Evolutionary conservation across 1,140 invertebrate genomes (phyloP).

Genomic region (Neodiprion virginianus): DNA sequence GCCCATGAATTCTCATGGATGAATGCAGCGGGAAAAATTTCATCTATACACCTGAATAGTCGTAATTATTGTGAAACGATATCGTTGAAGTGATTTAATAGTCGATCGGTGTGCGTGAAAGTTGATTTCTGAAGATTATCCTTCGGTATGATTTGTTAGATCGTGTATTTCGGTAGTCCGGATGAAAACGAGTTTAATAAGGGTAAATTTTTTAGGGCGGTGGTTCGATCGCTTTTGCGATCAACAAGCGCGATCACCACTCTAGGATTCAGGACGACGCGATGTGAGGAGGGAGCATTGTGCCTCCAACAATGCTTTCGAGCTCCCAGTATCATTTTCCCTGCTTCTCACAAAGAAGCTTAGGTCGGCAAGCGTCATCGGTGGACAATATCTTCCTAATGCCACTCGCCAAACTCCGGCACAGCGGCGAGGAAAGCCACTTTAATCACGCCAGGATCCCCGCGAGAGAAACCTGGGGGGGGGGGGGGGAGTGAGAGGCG

Average conservation of each 20-base stretch:
- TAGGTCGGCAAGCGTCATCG: slow-evolving; percentile 10
- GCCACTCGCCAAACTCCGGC: neutral
- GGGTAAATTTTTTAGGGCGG: slow-evolving; percentile 34
- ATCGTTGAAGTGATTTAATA: too few relatives aligned
- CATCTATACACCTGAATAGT: too few relatives aligned
- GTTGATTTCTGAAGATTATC: too few relatives aligned
- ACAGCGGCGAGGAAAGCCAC: neutral
- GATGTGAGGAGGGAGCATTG: slow-evolving; percentile 20
- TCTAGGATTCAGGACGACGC: neutral
- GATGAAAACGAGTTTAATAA: slow-evolving; percentile 34
- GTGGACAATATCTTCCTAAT: slow-evolving; percentile 19
- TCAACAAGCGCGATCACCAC: slow-evolving; percentile 20
- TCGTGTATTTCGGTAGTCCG: too few relatives aligned
- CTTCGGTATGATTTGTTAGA: too few relatives aligned
- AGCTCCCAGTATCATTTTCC: slow-evolving; percentile 21
- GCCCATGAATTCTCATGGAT: neutral
- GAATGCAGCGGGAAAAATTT: neutral
- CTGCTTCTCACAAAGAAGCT: slow-evolving; percentile 20
- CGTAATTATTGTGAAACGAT: too few relatives aligned
- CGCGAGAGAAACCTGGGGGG: neutral
- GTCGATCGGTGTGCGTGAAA: too few relatives aligned
- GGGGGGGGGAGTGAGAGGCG: too few relatives aligned
- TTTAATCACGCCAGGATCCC: slow-evolving; percentile 13
- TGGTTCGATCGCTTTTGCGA: slow-evolving; percentile 24
- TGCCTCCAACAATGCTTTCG: slow-evolving; percentile 29